Evolutionary conservation across 35 echinoderm and acorn worm species (phyloP), one percentile per base, ranked within the genome.

Genomic region (Strongylocentrotus purpuratus): DNA sequence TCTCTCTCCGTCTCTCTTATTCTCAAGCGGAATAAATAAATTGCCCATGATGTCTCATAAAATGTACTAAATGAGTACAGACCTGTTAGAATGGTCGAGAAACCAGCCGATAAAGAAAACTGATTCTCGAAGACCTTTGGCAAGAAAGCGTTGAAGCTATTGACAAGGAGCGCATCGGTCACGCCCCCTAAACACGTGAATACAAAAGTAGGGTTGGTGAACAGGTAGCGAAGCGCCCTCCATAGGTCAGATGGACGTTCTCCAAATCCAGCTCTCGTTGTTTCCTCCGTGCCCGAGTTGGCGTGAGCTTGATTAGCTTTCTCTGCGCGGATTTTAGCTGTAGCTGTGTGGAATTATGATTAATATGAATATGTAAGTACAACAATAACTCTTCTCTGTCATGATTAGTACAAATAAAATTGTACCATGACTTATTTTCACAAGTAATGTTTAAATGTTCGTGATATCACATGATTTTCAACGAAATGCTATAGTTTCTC

Each of bases 81-180:
- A 97, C 97, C 97, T 61, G 96, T 90, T 31, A 96, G 14, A 88
- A 94, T 60, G 86, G 97, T 86, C 17, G 97, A 94, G 8, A 65
- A 65, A 87, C 95, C 94, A 28, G 97, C 85, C 10, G 97, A 52
- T 25, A 92, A 12, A 31, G 65, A 95, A 50, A 96, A 97, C 94
- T 97, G 97, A 55, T 96, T 97, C 65, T 95, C 97, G 28, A 97
- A 61, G 88, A 97, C 86, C 47, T 97, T 97, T 31, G 97, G 97
- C 18, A 94, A 46, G 47, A 96, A 97, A 15, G 97, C 94, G 1
- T 94, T 86, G 94, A 95, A 97, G 3, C 94, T 95, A 86, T 94
- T 94, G 14, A 97, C 32, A 45, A 97, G 94, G 7, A 97, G 94
- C 1, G 88, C 94, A 50, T 96, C 95, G 18, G 95, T 31, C 20